Evolutionary conservation across 2,797 vertebrate genomes (phyloP).

Genomic region (Brotula barbata): DNA sequence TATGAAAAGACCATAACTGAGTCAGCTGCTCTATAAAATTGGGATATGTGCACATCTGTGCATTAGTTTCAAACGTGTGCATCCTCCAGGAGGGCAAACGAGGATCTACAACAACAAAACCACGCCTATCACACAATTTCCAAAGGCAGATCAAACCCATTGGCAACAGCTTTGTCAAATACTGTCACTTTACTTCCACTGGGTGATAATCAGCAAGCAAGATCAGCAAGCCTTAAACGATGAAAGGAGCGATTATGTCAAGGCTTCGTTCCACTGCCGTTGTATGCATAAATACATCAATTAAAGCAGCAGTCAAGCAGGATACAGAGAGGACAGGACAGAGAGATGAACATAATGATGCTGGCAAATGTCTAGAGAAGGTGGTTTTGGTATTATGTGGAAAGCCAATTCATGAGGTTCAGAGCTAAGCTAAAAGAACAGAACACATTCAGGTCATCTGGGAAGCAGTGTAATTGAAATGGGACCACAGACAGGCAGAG

Average conservation of each 20-base stretch:
- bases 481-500: constrained; percentile 43
- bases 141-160: constrained; percentile 36
- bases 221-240: constrained; percentile 42
- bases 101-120: constrained; percentile 36
- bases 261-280: constrained; percentile 39
- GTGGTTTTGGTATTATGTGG: constrained; percentile 41
- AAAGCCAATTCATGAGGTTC: constrained; percentile 60
- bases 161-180: constrained; percentile 35
- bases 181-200: constrained; percentile 37
- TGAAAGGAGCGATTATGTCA: constrained; percentile 53
- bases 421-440: constrained; percentile 57
- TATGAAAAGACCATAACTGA: constrained; percentile 13
- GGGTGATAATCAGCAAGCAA: constrained; percentile 41
- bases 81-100: constrained; percentile 10
- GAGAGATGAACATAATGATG: constrained; percentile 31
- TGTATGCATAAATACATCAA: constrained; percentile 58
- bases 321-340: constrained; percentile 16
- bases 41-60: neutral
- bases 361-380: constrained; percentile 36
- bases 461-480: constrained; percentile 55
- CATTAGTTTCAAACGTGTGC: neutral
- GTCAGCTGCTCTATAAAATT: constrained; percentile 9
- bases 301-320: constrained; percentile 43
- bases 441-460: constrained; percentile 56
- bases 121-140: constrained; percentile 36